These are phyloP conservation scores for Pogonomyrmex californicus DNA, from an alignment of 1,140 invertebrate genomes.

Conservation along the genomic window DNA sequence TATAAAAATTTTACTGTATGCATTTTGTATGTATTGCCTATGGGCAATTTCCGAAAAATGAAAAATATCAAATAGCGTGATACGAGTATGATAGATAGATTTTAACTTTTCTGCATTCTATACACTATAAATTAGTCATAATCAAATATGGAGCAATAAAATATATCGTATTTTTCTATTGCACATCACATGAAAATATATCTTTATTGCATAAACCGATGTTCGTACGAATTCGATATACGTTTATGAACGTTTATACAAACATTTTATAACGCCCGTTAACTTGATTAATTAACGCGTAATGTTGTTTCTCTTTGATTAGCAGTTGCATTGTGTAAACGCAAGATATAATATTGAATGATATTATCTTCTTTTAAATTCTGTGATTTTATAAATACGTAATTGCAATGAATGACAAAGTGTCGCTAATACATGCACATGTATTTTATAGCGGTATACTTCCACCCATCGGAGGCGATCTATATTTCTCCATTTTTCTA, in stretches of 20 bases:
- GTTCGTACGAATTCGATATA: background rate
- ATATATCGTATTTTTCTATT: conserved; percentile 11
- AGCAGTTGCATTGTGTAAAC: background rate
- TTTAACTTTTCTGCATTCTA: background rate
- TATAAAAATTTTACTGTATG: background rate
- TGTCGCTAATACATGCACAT: background rate
- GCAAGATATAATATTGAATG: background rate
- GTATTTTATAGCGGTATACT: background rate
- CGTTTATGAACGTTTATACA: background rate
- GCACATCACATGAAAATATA: background rate
- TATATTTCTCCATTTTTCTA: conserved; percentile 48
- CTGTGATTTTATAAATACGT: background rate
- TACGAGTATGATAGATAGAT: background rate
- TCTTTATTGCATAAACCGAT: background rate
- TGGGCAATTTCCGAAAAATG: background rate
- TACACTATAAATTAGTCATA: background rate
- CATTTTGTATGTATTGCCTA: background rate
- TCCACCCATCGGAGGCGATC: conserved; percentile 4
- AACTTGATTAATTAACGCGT: background rate
- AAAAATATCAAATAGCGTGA: conserved; percentile 4
- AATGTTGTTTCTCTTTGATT: background rate
- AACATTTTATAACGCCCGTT: conserved; percentile 9
- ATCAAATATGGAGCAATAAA: background rate
- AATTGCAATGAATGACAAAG: background rate
- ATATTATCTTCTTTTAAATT: conserved; percentile 23